Percentiles rank a stretch among this genome's conserved stretches.
Evolutionary conservation across 64 coral and sea anemone genomes (phyloP).

Genomic region (Pachyseris speciosa): DNA sequence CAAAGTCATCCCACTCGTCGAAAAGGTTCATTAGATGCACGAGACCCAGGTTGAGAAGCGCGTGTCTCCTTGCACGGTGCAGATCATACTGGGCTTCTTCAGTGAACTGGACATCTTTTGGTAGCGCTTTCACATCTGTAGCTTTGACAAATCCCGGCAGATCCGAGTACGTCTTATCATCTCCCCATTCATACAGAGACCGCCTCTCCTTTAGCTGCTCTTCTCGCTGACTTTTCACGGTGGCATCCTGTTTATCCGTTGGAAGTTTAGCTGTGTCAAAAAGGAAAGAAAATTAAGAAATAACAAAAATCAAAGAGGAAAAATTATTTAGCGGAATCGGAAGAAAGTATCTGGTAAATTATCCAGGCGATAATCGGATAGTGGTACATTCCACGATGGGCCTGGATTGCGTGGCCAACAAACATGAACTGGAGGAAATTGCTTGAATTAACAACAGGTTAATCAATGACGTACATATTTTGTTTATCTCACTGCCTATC

Average conservation of each 20-base stretch:
- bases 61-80: conserved; percentile 50
- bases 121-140: conserved; percentile 48
- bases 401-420: too few relatives aligned
- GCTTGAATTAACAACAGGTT: too few relatives aligned
- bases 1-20: conserved; percentile 72
- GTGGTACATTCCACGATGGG: too few relatives aligned
- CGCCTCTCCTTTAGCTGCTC: conserved; percentile 46
- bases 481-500: too few relatives aligned
- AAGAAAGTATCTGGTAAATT: too few relatives aligned
- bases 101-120: conserved; percentile 73
- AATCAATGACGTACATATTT: too few relatives aligned
- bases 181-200: conserved; percentile 70
- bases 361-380: too few relatives aligned
- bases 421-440: too few relatives aligned
- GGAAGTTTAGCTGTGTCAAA: conserved; percentile 56
- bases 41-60: conserved; percentile 68
- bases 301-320: too few relatives aligned
- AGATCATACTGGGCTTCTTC: conserved; percentile 60
- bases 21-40: conserved; percentile 54
- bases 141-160: conserved; percentile 79
- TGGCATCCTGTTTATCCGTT: conserved; percentile 63
- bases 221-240: conserved; percentile 61
- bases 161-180: conserved; percentile 12
- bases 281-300: not conserved
- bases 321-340: too few relatives aligned